Evolutionary conservation across 2,113 vertebrate species (phyloP).

Genomic region (Cryptomyrus ogoouensis): DNA sequence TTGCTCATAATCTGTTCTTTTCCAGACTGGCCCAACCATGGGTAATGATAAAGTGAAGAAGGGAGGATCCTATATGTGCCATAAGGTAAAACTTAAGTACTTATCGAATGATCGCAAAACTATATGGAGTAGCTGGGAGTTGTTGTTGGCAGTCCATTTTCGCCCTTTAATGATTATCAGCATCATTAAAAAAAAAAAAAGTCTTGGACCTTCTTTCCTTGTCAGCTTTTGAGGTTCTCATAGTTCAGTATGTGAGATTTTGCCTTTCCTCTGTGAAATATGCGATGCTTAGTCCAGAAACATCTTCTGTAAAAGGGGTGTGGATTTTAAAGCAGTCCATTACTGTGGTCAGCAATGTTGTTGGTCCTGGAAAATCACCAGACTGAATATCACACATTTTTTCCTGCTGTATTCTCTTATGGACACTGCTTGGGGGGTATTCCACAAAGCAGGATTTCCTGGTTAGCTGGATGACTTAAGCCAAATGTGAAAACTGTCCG

Average conservation of each 20-base stretch:
- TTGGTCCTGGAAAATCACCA: background rate
- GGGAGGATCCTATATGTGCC: conserved; percentile 98
- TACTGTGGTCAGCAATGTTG: background rate
- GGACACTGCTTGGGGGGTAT: background rate
- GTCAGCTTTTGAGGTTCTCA: background rate
- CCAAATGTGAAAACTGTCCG: background rate
- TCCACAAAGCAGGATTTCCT: background rate
- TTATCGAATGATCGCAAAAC: conserved; percentile 14
- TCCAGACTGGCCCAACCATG: conserved; percentile 72
- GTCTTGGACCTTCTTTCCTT: background rate
- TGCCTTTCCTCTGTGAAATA: background rate
- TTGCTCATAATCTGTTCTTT: conserved; percentile 10
- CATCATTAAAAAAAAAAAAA: background rate
- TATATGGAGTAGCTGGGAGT: background rate
- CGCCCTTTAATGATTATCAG: background rate
- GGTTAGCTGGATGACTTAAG: no score
- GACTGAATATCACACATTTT: background rate
- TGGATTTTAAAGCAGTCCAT: background rate
- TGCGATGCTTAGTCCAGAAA: background rate
- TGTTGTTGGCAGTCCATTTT: background rate
- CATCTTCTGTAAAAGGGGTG: background rate
- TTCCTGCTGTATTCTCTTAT: background rate
- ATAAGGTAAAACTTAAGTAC: conserved; percentile 71
- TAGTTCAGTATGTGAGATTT: background rate
- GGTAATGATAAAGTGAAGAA: conserved; percentile 91